phyloP scores from a whole-genome alignment of 1,140 invertebrate genomes.

The Drosophila kanapiae region DNA sequence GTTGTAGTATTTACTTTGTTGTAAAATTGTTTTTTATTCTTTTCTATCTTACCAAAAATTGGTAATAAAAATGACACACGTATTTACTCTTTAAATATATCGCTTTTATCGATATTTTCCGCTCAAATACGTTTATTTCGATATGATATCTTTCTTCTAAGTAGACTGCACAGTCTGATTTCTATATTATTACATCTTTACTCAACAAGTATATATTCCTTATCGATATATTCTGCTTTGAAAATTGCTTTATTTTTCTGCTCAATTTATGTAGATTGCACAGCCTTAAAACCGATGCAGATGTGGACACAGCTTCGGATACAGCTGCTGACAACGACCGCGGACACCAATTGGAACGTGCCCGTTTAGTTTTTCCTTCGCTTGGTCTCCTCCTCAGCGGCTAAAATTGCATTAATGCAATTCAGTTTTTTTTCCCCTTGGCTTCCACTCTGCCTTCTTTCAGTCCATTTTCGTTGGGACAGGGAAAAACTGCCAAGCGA shows the following conservation, averaged over 20 bases:
- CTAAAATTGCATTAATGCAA: conserved; percentile 78
- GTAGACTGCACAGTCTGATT: neutral
- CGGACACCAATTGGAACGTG: conserved; percentile 62
- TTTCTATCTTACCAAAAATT: too few species aligned
- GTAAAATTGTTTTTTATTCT: too few species aligned
- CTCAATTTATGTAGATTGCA: neutral
- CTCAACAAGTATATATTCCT: too few species aligned
- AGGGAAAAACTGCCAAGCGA: conserved; percentile 49
- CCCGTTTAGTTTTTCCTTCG: conserved; percentile 44
- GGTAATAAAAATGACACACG: too few species aligned
- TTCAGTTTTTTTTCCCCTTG: conserved; percentile 27
- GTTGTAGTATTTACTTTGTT: too few species aligned
- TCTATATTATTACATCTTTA: neutral
- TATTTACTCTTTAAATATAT: too few species aligned
- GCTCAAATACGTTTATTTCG: too few species aligned
- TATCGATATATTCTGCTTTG: neutral
- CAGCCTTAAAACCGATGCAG: conserved; percentile 14
- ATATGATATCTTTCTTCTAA: too few species aligned
- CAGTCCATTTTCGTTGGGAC: conserved; percentile 31
- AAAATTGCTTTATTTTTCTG: neutral
- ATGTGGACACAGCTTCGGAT: conserved; percentile 16
- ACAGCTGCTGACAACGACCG: conserved; percentile 31
- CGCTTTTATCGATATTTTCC: too few species aligned
- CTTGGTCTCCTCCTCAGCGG: conserved; percentile 44
- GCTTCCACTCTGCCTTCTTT: conserved; percentile 3